Base-by-base conservation (phyloP, 2,113 vertebrate species). In the Pseudonaja textilis region DNA sequence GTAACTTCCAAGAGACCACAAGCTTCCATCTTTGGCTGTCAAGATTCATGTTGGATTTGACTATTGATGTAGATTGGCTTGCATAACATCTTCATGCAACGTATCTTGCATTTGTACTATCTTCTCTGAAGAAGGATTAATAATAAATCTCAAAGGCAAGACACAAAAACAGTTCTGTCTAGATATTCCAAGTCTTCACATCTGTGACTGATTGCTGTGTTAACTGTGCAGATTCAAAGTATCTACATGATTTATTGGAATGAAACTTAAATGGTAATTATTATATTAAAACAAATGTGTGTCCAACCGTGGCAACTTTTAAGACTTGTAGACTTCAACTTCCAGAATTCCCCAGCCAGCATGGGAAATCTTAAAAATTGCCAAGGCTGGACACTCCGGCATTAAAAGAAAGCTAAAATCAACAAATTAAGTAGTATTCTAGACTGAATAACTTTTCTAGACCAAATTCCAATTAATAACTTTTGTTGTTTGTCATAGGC, bases 401-500 rank as follows among this genome's bases (percentile, higher is more conserved):
- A 42, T 81, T 81, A 22, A 23, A 81, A 81, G 18, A 42, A 39
- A 3, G 34, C 74, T 81, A 81, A 81, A 81, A 22, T 22, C 39
- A 42, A 81, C 18, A 39, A 2, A 45, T 54, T 45, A 52, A 34
- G 26, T 47, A n/a, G 18, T 22, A 29, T 61, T 8, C n/a, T 29
- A 29, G 56, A 29, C 12, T n/a, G 26, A 86, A 26, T 34, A 88
- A 16, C 20, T 16, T 88, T 89, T 93, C 7, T 47, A 47, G 20
- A 81, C 42, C 85, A 39, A 50, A 54, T 89, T 89, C 8, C 34
- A 12, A 22, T 89, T 69, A 47, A 89, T 56, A 42, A 2, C 52
- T 54, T 50, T 61, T 81, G n/a, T 52, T 42, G 7, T 85, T 92
- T 3, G 11, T 93, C 25, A n/a, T 90, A 99, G 99, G 99, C 34